phyloP scores from a whole-genome alignment of 2,113 vertebrate genomes.

The Glaucidium brasilianum region DNA sequence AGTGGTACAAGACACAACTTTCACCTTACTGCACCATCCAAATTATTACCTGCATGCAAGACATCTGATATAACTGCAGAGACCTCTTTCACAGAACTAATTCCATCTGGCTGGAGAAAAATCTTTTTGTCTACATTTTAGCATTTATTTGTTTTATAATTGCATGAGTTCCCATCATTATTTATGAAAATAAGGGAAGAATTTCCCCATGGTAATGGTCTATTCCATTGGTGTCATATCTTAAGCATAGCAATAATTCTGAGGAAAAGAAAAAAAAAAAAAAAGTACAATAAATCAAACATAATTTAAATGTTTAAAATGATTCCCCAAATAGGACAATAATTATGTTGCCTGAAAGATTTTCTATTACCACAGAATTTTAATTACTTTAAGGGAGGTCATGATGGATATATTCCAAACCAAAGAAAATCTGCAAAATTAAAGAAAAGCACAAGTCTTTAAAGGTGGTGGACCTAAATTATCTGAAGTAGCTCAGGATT shows the following conservation, averaged over 20 bases:
- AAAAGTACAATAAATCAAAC: not conserved
- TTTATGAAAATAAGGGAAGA: not conserved
- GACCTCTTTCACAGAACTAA: not conserved
- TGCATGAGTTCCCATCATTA: not conserved
- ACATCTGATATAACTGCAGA: not conserved
- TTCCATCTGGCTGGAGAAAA: not conserved
- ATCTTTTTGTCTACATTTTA: not conserved
- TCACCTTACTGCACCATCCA: not conserved
- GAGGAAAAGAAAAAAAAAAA: not conserved
- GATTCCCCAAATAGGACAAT: not conserved
- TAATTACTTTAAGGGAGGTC: not conserved
- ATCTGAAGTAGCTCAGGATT: not conserved
- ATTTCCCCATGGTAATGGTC: slow-evolving; percentile 2
- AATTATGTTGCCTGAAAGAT: not conserved
- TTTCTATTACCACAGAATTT: not conserved
- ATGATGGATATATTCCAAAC: not conserved
- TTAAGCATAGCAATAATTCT: not conserved
- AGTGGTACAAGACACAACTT: slow-evolving; percentile 19
- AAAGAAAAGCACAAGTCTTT: not conserved
- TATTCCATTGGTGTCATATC: not conserved
- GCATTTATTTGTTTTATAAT: not conserved
- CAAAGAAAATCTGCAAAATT: not conserved
- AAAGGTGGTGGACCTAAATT: not conserved
- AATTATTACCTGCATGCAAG: not conserved
- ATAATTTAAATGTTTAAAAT: not conserved